Evolutionary conservation across 2,888 invertebrate species (phyloP).

Genomic region (Choreutis nemorana): DNA sequence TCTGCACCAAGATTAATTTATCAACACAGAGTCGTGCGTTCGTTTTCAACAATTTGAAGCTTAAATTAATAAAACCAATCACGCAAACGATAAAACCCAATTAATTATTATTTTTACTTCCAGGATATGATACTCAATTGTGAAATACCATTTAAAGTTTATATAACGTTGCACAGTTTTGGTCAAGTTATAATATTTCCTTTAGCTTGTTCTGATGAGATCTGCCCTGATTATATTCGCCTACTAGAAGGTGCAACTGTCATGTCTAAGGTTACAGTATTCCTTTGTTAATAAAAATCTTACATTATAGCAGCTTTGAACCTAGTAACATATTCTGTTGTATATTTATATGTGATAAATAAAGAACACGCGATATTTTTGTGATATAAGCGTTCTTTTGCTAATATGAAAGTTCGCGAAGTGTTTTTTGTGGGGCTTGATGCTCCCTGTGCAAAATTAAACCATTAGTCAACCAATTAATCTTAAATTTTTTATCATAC

Average conservation of each 20-base stretch:
- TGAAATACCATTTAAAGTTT: conserved; percentile 38
- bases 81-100: neutral
- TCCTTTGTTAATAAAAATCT: no score
- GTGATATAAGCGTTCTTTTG: no score
- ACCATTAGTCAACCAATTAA: neutral
- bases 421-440: neutral
- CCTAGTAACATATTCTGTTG: no score
- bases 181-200: conserved; percentile 53
- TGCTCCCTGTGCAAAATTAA: conserved; percentile 1
- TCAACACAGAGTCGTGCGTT: neutral
- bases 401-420: no score
- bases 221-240: conserved; percentile 42
- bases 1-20: no score
- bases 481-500: no score
- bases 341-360: no score
- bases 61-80: neutral
- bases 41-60: neutral
- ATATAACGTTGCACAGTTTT: conserved; percentile 48
- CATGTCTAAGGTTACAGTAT: conserved; percentile 54
- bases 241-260: conserved; percentile 45
- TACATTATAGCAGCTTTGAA: no score
- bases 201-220: conserved; percentile 31
- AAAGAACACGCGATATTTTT: no score
- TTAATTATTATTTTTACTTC: conserved; percentile 10
- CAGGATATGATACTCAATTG: conserved; percentile 37